Percentiles rank a stretch among this genome's conserved stretches.
phyloP scores from a whole-genome alignment of 2,113 vertebrate species.

The Sarotherodon lohbergeri region DNA sequence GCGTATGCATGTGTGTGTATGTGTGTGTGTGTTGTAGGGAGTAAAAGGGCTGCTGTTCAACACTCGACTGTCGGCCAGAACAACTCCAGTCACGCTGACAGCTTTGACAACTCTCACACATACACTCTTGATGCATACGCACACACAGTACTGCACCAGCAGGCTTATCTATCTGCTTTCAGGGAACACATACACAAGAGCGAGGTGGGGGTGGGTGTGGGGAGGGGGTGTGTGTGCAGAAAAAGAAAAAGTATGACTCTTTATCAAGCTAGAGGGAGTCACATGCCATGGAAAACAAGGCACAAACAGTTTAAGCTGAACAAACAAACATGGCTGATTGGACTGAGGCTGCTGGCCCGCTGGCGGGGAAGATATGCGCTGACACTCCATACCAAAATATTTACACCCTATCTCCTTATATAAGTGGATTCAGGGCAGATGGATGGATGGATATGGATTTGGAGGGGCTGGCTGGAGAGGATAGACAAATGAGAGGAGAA shows the following conservation, averaged over 20 bases:
- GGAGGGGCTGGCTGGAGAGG: slow-evolving; percentile 42
- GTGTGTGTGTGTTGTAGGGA: slow-evolving; percentile 32
- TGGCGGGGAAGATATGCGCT: slow-evolving; percentile 41
- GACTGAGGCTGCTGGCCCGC: slow-evolving; percentile 33
- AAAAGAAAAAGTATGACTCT: slow-evolving; percentile 36
- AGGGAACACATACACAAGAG: slow-evolving; percentile 39
- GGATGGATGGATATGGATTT: slow-evolving; percentile 46
- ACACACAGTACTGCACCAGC: slow-evolving; percentile 9
- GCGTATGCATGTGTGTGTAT: neutral
- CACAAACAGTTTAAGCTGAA: slow-evolving; percentile 73
- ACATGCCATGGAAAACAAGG: slow-evolving; percentile 57
- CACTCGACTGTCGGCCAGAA: slow-evolving; percentile 61
- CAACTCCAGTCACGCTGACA: slow-evolving; percentile 60
- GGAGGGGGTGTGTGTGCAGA: neutral
- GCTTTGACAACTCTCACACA: slow-evolving; percentile 50
- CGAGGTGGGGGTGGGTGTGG: neutral
- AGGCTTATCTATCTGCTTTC: slow-evolving; percentile 42
- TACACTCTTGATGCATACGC: neutral
- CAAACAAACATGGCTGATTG: slow-evolving; percentile 73
- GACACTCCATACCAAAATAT: slow-evolving; percentile 65
- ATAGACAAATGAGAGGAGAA: slow-evolving; percentile 40
- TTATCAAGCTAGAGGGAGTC: slow-evolving; percentile 53
- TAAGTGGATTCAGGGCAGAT: slow-evolving; percentile 60
- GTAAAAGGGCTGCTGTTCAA: slow-evolving; percentile 53
- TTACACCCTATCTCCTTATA: slow-evolving; percentile 68